Conservation (phyloP, 2,888 invertebrate genomes). For the Hylaea fasciaria region DNA sequence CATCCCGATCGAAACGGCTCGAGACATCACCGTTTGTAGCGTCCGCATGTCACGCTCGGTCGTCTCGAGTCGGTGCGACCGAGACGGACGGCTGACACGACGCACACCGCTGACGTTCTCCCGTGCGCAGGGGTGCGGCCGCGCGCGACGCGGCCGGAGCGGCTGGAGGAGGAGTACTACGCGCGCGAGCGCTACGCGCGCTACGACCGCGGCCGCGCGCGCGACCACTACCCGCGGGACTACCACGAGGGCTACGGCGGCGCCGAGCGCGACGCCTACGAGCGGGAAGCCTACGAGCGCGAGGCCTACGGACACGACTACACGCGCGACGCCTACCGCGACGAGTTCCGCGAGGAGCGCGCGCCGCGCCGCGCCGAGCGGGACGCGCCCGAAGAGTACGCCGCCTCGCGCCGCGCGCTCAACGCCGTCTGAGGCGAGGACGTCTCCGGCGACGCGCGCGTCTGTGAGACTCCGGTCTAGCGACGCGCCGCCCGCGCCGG, state of each 20-base stretch:
- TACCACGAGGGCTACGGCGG: slow-evolving; percentile 51
- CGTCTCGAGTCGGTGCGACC: slow-evolving; percentile 6
- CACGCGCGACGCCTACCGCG: slow-evolving; percentile 68
- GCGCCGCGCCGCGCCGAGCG: slow-evolving; percentile 69
- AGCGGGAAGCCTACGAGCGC: slow-evolving; percentile 57
- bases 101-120: neutral
- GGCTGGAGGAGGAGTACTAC: slow-evolving; percentile 85
- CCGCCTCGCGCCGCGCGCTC: slow-evolving; percentile 88
- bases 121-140: slow-evolving; percentile 65
- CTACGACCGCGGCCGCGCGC: slow-evolving; percentile 57
- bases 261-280: slow-evolving; percentile 48
- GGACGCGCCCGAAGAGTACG: slow-evolving; percentile 83
- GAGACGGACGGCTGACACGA: neutral
- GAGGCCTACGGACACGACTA: slow-evolving; percentile 57
- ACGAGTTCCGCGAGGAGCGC: slow-evolving; percentile 75
- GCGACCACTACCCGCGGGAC: slow-evolving; percentile 55
- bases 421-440: slow-evolving; percentile 87
- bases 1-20: slow-evolving; percentile 26
- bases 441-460: slow-evolving; percentile 36
- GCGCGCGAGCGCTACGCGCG: slow-evolving; percentile 64
- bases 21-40: slow-evolving; percentile 13
- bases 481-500: slow-evolving; percentile 20
- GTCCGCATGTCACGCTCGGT: slow-evolving; percentile 23
- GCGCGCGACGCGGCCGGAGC: slow-evolving; percentile 81
- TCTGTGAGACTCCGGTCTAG: slow-evolving; percentile 40